Conservation (phyloP, 2,888 invertebrate genomes). For the Chloroclysta siterata region DNA sequence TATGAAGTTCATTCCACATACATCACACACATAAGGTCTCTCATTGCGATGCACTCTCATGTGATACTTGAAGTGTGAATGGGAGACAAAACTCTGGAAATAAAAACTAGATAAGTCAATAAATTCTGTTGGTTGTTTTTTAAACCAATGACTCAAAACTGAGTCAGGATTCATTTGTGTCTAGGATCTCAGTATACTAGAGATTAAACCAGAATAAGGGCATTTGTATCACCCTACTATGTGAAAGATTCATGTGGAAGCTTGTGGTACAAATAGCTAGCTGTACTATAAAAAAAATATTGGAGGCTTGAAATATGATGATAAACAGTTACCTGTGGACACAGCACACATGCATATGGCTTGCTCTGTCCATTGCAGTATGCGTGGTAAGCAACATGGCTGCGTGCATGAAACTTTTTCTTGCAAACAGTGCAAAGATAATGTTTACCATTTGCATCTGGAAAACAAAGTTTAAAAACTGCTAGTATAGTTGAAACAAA, state of each 20-base stretch:
- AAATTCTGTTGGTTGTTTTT: background rate
- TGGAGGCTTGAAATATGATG: too few species aligned
- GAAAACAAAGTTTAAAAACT: constrained; percentile 29
- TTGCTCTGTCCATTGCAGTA: constrained; percentile 85
- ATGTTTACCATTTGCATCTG: constrained; percentile 77
- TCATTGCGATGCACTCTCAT: constrained; percentile 87
- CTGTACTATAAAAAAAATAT: too few species aligned
- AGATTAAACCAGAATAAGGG: too few species aligned
- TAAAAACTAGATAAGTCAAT: background rate
- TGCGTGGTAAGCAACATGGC: constrained; percentile 87
- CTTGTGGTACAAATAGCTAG: too few species aligned
- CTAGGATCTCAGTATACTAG: too few species aligned
- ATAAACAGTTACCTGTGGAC: constrained; percentile 60
- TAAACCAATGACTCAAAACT: too few species aligned
- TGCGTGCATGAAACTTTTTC: constrained; percentile 88
- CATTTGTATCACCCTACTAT: too few species aligned
- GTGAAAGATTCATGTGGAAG: too few species aligned
- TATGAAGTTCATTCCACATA: constrained; percentile 88
- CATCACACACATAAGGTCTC: constrained; percentile 85
- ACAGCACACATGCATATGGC: constrained; percentile 77
- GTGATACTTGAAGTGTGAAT: constrained; percentile 90
- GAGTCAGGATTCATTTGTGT: too few species aligned
- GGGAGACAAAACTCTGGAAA: constrained; percentile 87
- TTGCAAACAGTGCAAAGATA: constrained; percentile 88
- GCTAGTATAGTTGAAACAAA: background rate